Base-by-base conservation (phyloP, 2,113 vertebrate species). In the Dendrocopos noguchii region DNA sequence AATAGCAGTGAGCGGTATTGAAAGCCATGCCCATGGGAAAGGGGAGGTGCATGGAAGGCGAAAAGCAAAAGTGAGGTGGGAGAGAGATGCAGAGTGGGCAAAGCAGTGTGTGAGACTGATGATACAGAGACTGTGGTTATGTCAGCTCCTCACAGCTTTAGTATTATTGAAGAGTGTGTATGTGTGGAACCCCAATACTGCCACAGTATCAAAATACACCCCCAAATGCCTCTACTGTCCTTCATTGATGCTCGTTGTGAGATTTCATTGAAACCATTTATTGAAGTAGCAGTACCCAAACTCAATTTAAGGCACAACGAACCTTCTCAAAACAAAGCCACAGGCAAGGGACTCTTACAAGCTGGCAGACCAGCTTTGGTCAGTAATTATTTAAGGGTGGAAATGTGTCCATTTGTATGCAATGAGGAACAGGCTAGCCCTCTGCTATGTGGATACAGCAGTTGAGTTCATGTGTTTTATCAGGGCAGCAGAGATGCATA, bases 281-380 rank as follows among this genome's bases (percentile, higher is more conserved):
- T 19, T 88, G 44, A 88, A 78, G 65, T 13, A 75, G 73, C 47
- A 67, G 66, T 25, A 78, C 91, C 80, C 86, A 95, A 94, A 91
- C 57, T 27, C 39, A 81, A 79, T 84, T 42, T 79, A 73, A 75
- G 70, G 57, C 57, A 79, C 34, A 67, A 90, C 2, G 1, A 68
- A 91, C 88, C 80, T 91, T 86, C 80, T 68, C 74, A 79, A 84
- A 89, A 95, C 73, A 94, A 95, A 94, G 90, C 83, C 70, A 90
- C n/a, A 61, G 77, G 73, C 85, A 55, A 88, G 65, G 53, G 61
- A 72, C 77, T 81, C 47, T 53, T 86, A 88, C 27, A 84, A 79
- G 77, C 88, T 90, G 83, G 73, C 77, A 84, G 42, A 90, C 65
- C 20, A 77, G 72, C 76, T 86, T 21, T 74, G 65, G 64, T 33